Percentiles rank a stretch among this genome's conserved stretches.
These are phyloP conservation scores for Staurois parvus DNA, from an alignment of 2,797 vertebrate genomes.

Conservation along the genomic window DNA sequence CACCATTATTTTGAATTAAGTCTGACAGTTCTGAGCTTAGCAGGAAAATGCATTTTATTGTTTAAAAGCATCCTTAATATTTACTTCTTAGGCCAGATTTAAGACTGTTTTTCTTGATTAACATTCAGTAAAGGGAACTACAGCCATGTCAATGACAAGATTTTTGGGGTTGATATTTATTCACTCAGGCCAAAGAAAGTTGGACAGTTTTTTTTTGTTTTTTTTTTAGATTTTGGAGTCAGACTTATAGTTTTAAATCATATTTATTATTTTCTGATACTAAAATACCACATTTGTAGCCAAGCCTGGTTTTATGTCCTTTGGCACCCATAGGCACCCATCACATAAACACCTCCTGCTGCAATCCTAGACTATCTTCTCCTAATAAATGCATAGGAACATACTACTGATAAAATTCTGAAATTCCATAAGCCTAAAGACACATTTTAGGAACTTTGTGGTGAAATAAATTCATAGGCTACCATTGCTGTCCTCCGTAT, in stretches of 20 bases:
- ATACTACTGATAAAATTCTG: too few relatives aligned
- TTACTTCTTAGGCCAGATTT: slow-evolving; percentile 41
- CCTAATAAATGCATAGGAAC: too few relatives aligned
- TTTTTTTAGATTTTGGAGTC: neutral
- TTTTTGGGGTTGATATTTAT: slow-evolving; percentile 49
- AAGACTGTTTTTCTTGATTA: slow-evolving; percentile 44
- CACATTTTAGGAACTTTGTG: too few relatives aligned
- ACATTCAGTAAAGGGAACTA: slow-evolving; percentile 56
- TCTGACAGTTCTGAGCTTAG: slow-evolving; percentile 66
- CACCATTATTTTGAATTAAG: slow-evolving; percentile 67
- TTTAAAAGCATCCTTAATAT: slow-evolving; percentile 69
- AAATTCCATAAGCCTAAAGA: too few relatives aligned
- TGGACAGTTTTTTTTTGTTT: slow-evolving; percentile 1
- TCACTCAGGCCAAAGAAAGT: slow-evolving; percentile 21
- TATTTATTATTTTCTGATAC: neutral
- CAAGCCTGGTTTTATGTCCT: too few relatives aligned
- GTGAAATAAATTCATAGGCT: too few relatives aligned
- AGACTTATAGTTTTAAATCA: neutral
- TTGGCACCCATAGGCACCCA: too few relatives aligned
- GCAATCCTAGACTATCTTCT: too few relatives aligned
- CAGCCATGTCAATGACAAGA: slow-evolving; percentile 55
- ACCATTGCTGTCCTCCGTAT: too few relatives aligned
- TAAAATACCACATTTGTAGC: too few relatives aligned
- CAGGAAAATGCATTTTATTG: slow-evolving; percentile 68
- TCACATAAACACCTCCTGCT: too few relatives aligned